Base-by-base conservation (phyloP, 1,140 invertebrate species). In the Uloborus diversus region DNA sequence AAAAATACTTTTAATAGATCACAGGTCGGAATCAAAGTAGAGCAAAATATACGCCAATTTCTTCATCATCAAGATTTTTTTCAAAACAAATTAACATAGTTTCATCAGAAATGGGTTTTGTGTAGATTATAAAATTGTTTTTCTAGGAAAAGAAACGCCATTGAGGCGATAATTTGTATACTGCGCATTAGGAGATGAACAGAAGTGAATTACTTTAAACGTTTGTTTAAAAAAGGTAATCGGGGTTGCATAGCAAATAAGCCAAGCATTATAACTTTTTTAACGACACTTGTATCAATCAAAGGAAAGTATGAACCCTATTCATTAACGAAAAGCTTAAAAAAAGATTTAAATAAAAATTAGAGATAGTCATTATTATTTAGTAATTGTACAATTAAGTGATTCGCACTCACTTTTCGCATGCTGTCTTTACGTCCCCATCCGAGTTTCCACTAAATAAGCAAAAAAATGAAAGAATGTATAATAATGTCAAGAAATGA, bases 231-330 rank as follows among this genome's bases (percentile, higher is more conserved):
- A 30, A 11, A 37, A 85, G 2, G 92, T n/a, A n/a, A 93, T 11
- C 90, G 89, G 30, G 90, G 92, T 86, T 93, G 93, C 2, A 92
- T 92, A 1, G 92, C 93, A 0, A 92, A 91, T 20, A 91, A 83
- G 7, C 83, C 78, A 1, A 87, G 83, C 80, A 87, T 88, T 11
- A 85, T 79, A 56, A 90, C 89, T 1, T 84, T 85, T 3, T 81
- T 79, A 20, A 87, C 84, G 20, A 86, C 84, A 57, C 91, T 90
- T 0, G 82, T 57, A 1, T 90, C 68, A 42, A 89, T 84, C 20
- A 61, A n/a, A 13, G 57, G 57, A n/a, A 61, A 14, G 2, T 9
- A 25, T 61, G 11, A 56, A 7, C 25, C n/a, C 7, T 47, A 47
- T 47, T 47, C 17, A 9, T 47, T 47, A 17, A 47, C 7, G 17